Conservation (phyloP, 92 coral and sea anemone species). For the Actinernus sp. region DNA sequence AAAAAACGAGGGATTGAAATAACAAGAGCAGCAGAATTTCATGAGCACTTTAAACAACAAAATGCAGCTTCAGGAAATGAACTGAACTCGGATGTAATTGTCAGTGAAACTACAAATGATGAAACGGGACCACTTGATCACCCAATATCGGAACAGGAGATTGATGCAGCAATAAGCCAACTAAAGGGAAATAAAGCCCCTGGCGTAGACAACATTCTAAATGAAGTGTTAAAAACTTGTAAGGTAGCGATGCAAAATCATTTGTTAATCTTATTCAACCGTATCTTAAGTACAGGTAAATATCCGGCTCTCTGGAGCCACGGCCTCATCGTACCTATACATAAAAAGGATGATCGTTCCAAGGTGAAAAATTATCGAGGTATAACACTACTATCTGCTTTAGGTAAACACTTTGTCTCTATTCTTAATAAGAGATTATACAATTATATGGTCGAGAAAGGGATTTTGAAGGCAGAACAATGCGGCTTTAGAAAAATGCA, state of each 20-base stretch:
- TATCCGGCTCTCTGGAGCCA: conserved; percentile 26
- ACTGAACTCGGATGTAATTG: too few relatives aligned
- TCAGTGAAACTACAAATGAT: too few relatives aligned
- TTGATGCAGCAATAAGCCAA: conserved; percentile 19
- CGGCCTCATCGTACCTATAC: conserved; percentile 40
- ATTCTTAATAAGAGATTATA: conserved; percentile 39
- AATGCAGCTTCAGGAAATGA: too few relatives aligned
- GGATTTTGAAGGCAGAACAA: conserved; percentile 26
- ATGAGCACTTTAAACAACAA: too few relatives aligned
- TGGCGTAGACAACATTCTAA: conserved; percentile 32
- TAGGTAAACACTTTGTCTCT: conserved; percentile 38
- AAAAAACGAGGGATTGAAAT: too few relatives aligned
- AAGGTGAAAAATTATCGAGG: conserved; percentile 44
- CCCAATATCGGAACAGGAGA: conserved; percentile 31
- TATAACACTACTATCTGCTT: conserved; percentile 12
- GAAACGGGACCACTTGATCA: too few relatives aligned
- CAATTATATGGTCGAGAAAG: conserved; percentile 17
- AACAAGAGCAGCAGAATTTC: too few relatives aligned
- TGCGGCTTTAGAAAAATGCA: conserved; percentile 30
- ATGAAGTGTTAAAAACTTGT: conserved; percentile 25
- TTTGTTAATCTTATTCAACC: conserved; percentile 33
- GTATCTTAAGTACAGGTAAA: conserved; percentile 9
- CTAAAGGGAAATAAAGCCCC: conserved; percentile 43
- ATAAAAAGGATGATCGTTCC: conserved; percentile 31
- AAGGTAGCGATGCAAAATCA: conserved; percentile 2